Evolutionary conservation across 2,888 invertebrate genomes (phyloP).

Genomic region (Heliconius sara): DNA sequence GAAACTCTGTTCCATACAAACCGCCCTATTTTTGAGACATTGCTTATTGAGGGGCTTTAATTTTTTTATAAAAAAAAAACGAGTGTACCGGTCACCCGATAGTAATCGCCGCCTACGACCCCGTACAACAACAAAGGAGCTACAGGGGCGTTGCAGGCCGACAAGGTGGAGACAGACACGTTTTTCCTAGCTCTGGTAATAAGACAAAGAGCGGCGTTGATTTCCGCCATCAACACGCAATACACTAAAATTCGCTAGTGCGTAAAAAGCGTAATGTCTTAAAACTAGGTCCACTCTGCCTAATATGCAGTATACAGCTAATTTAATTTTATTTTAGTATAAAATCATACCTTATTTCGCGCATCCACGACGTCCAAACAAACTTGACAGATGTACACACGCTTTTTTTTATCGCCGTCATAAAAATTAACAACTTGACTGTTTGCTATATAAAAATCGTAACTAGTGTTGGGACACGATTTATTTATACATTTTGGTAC

Average conservation of each 20-base stretch:
- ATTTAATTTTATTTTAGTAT: not conserved
- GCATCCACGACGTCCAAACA: slow-evolving; percentile 56
- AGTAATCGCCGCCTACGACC: too few species aligned
- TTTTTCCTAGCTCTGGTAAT: not conserved
- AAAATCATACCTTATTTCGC: slow-evolving; percentile 60
- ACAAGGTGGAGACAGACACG: too few species aligned
- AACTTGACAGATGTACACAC: slow-evolving; percentile 55
- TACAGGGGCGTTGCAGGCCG: too few species aligned
- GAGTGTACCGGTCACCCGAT: too few species aligned
- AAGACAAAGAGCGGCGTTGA: not conserved
- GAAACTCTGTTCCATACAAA: not conserved
- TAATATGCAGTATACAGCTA: not conserved
- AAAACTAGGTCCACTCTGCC: not conserved
- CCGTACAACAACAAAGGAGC: too few species aligned
- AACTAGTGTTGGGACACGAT: slow-evolving; percentile 64
- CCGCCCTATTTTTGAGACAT: not conserved
- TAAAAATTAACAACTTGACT: slow-evolving; percentile 71
- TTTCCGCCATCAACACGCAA: not conserved
- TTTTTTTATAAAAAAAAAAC: too few species aligned
- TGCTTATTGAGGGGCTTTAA: not conserved
- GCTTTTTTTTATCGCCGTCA: slow-evolving; percentile 59
- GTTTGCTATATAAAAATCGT: slow-evolving; percentile 64
- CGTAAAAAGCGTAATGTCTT: not conserved
- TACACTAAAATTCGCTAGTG: not conserved
- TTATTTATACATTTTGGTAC: slow-evolving; percentile 82